Evolutionary conservation across 2,113 vertebrate genomes (phyloP).

Genomic region (Cranoglanis bouderius): DNA sequence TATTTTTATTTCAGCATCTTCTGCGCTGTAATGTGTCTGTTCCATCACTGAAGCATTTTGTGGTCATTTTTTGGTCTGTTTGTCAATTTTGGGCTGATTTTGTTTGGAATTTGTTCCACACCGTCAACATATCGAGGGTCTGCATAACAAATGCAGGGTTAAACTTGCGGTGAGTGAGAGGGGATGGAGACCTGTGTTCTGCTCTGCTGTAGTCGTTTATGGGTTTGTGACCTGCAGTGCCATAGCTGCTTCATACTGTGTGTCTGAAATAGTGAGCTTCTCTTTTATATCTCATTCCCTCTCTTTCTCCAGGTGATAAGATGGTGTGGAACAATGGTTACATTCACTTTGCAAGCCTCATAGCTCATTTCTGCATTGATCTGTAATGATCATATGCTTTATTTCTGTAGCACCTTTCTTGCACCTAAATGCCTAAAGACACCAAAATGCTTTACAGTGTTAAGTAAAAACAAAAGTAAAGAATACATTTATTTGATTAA

Average conservation of each 20-base stretch:
- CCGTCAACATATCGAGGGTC: background rate
- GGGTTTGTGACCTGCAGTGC: background rate
- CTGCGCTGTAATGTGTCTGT: constrained; percentile 22
- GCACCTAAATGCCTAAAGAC: background rate
- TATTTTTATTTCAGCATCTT: constrained; percentile 14
- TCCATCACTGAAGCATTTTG: constrained; percentile 40
- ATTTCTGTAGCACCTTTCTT: background rate
- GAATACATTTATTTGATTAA: background rate
- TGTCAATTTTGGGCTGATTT: constrained; percentile 48
- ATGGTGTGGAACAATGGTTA: constrained; percentile 5
- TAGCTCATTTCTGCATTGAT: background rate
- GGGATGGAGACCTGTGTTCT: background rate
- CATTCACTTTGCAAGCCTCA: constrained; percentile 17
- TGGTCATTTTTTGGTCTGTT: constrained; percentile 49
- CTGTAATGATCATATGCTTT: background rate
- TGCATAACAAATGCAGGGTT: background rate
- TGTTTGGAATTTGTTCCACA: constrained; percentile 61
- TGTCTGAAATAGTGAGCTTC: constrained; percentile 25
- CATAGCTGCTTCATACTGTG: background rate
- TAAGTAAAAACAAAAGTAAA: background rate
- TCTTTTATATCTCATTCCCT: constrained; percentile 2
- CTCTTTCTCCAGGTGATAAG: constrained; percentile 8
- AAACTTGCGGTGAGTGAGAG: background rate
- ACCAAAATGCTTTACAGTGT: background rate
- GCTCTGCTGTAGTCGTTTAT: constrained; percentile 33